Percentiles rank a stretch among this genome's conserved stretches.
These are phyloP conservation scores for Stichodactyla mertensii DNA, from an alignment of 64 coral and sea anemone species.

Conservation along the genomic window DNA sequence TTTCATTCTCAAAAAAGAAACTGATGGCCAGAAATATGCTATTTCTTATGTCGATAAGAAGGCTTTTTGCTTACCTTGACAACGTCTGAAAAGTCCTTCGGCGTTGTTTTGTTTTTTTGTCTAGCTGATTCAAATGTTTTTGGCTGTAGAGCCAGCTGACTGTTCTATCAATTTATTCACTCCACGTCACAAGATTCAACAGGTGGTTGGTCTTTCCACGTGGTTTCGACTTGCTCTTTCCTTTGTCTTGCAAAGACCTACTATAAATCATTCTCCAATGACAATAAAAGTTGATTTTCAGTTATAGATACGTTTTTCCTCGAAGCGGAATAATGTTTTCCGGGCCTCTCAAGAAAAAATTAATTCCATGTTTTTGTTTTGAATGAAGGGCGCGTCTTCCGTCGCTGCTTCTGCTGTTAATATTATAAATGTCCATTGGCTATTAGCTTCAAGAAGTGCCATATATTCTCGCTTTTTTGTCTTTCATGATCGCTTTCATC, in stretches of 20 bases:
- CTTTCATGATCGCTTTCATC: neutral
- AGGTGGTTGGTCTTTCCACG: slow-evolving; percentile 73
- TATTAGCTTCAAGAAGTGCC: neutral
- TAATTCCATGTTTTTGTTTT: neutral
- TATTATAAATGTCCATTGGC: neutral
- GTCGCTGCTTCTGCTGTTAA: neutral
- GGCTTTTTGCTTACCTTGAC: neutral
- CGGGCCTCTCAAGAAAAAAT: neutral
- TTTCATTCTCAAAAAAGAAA: neutral
- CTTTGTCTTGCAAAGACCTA: slow-evolving; percentile 32
- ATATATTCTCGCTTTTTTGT: neutral
- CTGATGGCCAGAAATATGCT: neutral
- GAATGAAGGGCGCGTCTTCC: neutral
- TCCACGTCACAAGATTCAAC: slow-evolving; percentile 55
- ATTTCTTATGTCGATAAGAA: neutral
- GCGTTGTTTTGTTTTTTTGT: slow-evolving; percentile 48
- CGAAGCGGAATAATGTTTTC: neutral
- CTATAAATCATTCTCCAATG: neutral
- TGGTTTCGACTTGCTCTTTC: slow-evolving; percentile 31
- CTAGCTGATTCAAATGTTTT: slow-evolving; percentile 41
- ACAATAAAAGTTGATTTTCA: neutral
- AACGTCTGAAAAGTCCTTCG: neutral
- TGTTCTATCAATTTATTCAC: slow-evolving; percentile 35
- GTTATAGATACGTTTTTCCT: neutral
- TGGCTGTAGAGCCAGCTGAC: slow-evolving; percentile 18